Evolutionary conservation across 2,888 invertebrate genomes (phyloP), one percentile per base, ranked within the genome.

Genomic region (Phasia obesa): DNA sequence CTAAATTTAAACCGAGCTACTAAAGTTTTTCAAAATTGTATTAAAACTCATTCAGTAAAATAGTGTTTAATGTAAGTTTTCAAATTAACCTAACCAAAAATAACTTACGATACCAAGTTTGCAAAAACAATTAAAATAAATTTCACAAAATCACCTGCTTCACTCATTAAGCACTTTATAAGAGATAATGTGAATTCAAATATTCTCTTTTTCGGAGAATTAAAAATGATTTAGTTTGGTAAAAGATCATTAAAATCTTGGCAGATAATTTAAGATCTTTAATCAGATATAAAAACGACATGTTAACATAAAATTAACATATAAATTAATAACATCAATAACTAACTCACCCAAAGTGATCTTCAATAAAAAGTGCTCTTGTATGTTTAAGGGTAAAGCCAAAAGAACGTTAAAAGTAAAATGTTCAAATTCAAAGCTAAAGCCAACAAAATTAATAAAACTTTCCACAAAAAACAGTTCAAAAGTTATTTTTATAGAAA

Each of bases 251-350:
- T 77, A 65, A 78, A 64, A 71, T 71, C 57, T 19, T 64, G 64
- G 49, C 57, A 77, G 47, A 64, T 70, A 64, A 70, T 70, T 57
- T 71, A 4, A 57, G 71, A 71, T 78, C 44, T 70, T 78, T 71
- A 71, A 73, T 65, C 65, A 73, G 38, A 35, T 19, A n/a, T n/a
- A 42, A 67, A 60, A 60, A 25, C 38, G 42, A 25, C 55, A 77
- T 73, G 42, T 78, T 75, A 65, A 67, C 70, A 80, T 73, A 73
- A 81, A 81, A 85, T 85, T 85, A 71, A 80, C 84, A 84, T 85
- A 84, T 78, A 84, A 84, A 84, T 86, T 85, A 84, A 86, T 80
- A 67, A 81, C 77, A 57, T 80, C 74, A 85, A 82, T 86, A 84
- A 71, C 31, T 65, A 59, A 84, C 78, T 76, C 75, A 55, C 19